Evolutionary conservation across 2,797 vertebrate species (phyloP).

Genomic region (Malurus leucopterus): DNA sequence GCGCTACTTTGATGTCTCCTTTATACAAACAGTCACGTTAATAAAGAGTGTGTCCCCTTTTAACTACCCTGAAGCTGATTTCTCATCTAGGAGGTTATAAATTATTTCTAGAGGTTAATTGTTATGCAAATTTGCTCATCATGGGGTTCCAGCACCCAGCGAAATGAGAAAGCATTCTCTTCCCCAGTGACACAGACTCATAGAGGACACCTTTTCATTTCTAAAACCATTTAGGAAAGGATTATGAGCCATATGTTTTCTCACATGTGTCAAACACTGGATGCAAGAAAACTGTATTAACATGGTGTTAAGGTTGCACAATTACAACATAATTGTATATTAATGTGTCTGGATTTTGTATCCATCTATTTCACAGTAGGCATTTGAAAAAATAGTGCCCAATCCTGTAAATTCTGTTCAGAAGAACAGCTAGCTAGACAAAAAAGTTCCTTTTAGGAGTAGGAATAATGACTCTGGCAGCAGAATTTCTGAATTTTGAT

Average conservation of each 20-base stretch:
- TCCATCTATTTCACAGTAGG: neutral
- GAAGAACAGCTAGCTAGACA: neutral
- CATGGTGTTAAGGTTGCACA: neutral
- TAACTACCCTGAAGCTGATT: constrained; percentile 39
- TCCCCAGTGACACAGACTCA: neutral
- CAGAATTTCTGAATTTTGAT: neutral
- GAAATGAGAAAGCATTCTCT: constrained; percentile 18
- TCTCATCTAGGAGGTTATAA: constrained; percentile 40
- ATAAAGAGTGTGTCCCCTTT: constrained; percentile 30
- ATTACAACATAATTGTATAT: neutral
- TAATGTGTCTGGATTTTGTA: neutral
- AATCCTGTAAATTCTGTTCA: neutral
- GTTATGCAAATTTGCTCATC: constrained; percentile 48
- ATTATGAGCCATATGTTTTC: constrained; percentile 40
- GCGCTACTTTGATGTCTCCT: neutral
- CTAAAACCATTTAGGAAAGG: constrained; percentile 18
- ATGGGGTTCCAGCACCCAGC: constrained; percentile 23
- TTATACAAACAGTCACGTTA: constrained; percentile 6
- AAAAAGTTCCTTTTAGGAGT: neutral
- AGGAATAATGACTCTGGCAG: neutral
- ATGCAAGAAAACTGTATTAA: neutral
- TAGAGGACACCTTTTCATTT: constrained; percentile 41
- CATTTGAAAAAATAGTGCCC: neutral
- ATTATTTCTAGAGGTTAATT: constrained; percentile 61
- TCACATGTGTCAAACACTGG: neutral